Percentiles rank a stretch among this genome's conserved stretches.
Conservation (phyloP, 1,140 invertebrate genomes). For the Nasonia longicornis region DNA sequence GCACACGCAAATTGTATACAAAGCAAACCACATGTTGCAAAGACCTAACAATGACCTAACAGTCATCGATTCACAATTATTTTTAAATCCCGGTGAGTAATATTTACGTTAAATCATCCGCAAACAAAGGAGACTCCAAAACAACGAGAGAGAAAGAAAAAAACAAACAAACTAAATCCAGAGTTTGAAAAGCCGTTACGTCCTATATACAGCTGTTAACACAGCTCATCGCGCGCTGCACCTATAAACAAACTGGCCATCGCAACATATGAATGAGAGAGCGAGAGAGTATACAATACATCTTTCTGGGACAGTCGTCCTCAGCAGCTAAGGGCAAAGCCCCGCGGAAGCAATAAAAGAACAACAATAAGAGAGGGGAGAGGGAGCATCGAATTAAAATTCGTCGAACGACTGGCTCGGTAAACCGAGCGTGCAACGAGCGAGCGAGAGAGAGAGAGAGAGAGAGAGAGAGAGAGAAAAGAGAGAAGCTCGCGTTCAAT, state of each 20-base stretch:
- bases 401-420: neutral
- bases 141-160: too few relatives aligned
- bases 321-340: slow-evolving; percentile 7
- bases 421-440: neutral
- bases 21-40: neutral
- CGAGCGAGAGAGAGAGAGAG: neutral
- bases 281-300: neutral
- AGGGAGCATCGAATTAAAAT: slow-evolving; percentile 1
- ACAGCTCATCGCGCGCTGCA: neutral
- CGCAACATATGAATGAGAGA: neutral
- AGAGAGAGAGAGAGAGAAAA: neutral
- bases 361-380: neutral
- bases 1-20: neutral
- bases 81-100: too few relatives aligned
- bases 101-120: too few relatives aligned
- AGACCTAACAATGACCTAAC: too few relatives aligned
- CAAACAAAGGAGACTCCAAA: too few relatives aligned
- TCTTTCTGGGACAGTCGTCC: neutral
- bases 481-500: neutral
- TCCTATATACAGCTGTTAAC: neutral
- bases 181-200: neutral
- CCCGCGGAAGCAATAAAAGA: slow-evolving; percentile 1
- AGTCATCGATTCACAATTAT: too few relatives aligned
- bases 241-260: neutral
- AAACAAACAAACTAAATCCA: neutral